Base-by-base conservation (phyloP, 1,140 invertebrate genomes). In the Lysiphlebus fabarum region DNA sequence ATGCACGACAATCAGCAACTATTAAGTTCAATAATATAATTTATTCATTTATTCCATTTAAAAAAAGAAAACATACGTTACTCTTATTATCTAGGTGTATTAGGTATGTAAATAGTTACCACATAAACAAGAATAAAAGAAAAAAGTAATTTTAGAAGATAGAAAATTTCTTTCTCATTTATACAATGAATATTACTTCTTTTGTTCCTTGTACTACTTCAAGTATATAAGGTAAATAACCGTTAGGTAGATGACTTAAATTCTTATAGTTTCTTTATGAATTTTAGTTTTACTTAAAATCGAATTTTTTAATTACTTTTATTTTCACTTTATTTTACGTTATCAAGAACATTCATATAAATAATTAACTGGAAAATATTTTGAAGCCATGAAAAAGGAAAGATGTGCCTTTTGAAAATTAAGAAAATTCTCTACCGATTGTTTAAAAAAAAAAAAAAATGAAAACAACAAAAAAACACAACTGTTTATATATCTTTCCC, bases 171-270 rank as follows among this genome's bases (percentile, higher is more conserved):
- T 72, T 72, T 73, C 67, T 70, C 74, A 71, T 72, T 68, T 53
- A 41, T 49, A 72, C 72, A 72, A 74, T 71, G 73, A 62, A 70
- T 74, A 73, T 71, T 74, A 71, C 70, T 75, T 73, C 56, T 72
- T 73, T 67, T 58, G 26, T 36, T 26, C 7, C 7, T 14, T 54
- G 37, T 33, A 17, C 17, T 17, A 17, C 1, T 3, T 1, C 17
- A 17, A 17, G 1, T 17, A 1, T 17, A 17, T 17, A 17, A 3
- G 3, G 1, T 17, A 17, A 17, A 17, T 17, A 17, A 17, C 17
- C 1, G 3, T 17, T 17, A 1, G 17, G 17, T 3, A 1, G 17
- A 17, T 17, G 17, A 17, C 17, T 1, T 17, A 17, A 17, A 17
- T 17, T 17, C n/a, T 17, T 17, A 3, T 17, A 17, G 17, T 17